Conservation (phyloP, 1,140 invertebrate species). For the Asbolus verrucosus region DNA sequence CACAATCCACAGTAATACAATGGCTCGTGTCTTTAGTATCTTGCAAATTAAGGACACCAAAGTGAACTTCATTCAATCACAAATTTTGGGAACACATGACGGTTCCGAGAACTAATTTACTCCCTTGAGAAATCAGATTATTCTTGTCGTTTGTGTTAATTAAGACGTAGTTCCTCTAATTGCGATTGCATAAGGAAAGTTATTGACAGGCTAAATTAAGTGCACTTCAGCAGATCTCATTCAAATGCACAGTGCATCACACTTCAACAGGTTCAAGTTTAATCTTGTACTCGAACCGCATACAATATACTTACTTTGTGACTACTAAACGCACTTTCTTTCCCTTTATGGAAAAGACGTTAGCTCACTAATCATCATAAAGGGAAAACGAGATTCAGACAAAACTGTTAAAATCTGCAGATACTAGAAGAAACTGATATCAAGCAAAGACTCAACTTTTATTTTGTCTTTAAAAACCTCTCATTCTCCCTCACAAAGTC, state of each 20-base stretch:
- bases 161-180: not conserved
- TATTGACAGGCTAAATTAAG: not conserved
- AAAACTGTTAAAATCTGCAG: too few species aligned
- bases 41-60: not conserved
- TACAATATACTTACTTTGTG: too few species aligned
- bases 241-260: not conserved
- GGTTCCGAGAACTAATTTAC: conserved; percentile 1
- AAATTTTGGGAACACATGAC: not conserved
- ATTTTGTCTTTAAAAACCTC: too few species aligned
- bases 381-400: too few species aligned
- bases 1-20: too few species aligned
- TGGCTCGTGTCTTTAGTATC: not conserved
- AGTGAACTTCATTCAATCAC: not conserved
- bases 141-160: conserved; percentile 7
- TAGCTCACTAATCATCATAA: too few species aligned
- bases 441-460: too few species aligned
- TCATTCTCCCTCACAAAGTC: too few species aligned
- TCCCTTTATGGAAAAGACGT: too few species aligned
- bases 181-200: not conserved
- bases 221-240: not conserved
- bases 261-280: not conserved
- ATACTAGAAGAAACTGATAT: too few species aligned
- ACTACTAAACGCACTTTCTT: too few species aligned
- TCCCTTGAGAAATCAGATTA: conserved; percentile 3
- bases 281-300: too few species aligned